Evolutionary conservation across 2,113 vertebrate genomes (phyloP).

Genomic region (Anhinga anhinga): DNA sequence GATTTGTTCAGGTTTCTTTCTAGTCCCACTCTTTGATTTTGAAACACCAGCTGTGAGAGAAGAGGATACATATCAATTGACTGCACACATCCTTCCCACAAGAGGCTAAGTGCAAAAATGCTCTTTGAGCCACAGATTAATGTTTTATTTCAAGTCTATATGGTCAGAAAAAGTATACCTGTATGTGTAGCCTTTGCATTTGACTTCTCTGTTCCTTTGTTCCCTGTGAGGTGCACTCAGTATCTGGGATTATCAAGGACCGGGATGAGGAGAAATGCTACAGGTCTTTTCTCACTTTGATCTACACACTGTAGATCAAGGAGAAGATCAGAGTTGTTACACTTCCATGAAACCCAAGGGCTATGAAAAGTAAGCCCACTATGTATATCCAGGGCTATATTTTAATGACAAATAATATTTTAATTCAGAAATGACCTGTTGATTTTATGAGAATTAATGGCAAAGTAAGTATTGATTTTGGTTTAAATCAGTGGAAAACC

Average conservation of each 20-base stretch:
- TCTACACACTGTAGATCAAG: background rate
- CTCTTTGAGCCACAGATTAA: background rate
- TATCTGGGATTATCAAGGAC: background rate
- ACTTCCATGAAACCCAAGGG: background rate
- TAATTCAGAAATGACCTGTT: background rate
- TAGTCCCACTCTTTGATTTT: background rate
- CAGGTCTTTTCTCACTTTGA: background rate
- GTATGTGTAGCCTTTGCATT: background rate
- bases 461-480: background rate
- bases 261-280: background rate
- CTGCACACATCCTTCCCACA: background rate
- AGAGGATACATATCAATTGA: background rate
- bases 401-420: background rate
- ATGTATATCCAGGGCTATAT: background rate
- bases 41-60: background rate
- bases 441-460: slow-evolving; percentile 4
- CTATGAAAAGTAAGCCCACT: background rate
- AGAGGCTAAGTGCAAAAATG: background rate
- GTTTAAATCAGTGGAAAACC: background rate
- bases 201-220: background rate
- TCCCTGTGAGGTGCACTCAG: background rate
- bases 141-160: background rate
- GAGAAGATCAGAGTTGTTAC: background rate
- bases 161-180: background rate
- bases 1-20: background rate